Evolutionary conservation across 1,140 invertebrate genomes (phyloP).

Genomic region (Steinernema khuongi): DNA sequence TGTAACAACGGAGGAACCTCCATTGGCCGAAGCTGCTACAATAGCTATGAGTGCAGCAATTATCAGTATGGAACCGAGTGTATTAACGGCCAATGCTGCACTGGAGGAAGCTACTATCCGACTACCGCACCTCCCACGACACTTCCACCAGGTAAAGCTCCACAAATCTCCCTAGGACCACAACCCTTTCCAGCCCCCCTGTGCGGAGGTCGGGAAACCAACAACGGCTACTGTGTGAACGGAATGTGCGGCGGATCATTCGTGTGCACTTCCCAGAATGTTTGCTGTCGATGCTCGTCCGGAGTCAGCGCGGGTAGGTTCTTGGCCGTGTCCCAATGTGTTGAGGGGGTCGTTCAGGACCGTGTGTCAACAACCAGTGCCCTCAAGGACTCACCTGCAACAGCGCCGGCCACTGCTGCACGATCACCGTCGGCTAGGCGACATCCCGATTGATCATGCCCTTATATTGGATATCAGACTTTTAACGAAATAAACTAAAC

Average conservation of each 20-base stretch:
- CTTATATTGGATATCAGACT: no score
- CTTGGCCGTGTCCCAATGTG: not conserved
- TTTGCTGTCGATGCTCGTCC: slow-evolving; percentile 37
- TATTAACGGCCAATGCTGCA: not conserved
- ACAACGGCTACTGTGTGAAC: not conserved
- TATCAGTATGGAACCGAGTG: not conserved
- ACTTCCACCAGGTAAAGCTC: not conserved
- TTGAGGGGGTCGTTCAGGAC: slow-evolving; percentile 21
- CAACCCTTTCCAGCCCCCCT: not conserved
- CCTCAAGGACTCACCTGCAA: slow-evolving; percentile 36
- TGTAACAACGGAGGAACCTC: not conserved
- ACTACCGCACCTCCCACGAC: not conserved
- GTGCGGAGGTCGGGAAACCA: slow-evolving; percentile 1
- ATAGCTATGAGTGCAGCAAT: not conserved
- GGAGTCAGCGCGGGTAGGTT: slow-evolving; percentile 33
- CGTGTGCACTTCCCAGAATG: slow-evolving; percentile 37
- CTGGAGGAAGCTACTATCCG: not conserved
- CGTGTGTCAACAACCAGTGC: slow-evolving; percentile 32
- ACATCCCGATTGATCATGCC: no score
- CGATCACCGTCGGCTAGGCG: slow-evolving; percentile 12
- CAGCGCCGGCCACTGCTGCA: slow-evolving; percentile 38
- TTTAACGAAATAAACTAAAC: no score
- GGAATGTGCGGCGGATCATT: slow-evolving; percentile 33
- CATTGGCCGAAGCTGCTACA: not conserved
- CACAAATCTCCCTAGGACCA: not conserved